Evolutionary conservation across 2,797 vertebrate genomes (phyloP).

Genomic region (Eulemur albifrons): DNA sequence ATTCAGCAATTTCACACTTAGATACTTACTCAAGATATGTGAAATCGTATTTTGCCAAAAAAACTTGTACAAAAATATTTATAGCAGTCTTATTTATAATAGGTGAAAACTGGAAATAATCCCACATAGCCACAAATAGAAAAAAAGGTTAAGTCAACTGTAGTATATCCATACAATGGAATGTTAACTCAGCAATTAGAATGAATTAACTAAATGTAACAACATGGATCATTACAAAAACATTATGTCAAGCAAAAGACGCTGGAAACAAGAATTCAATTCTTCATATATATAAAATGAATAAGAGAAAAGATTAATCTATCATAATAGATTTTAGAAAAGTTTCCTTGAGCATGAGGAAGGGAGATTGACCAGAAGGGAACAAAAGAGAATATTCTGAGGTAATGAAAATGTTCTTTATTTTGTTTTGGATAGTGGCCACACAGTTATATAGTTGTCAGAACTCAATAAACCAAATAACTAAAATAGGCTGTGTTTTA

Average conservation of each 20-base stretch:
- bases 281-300: not conserved
- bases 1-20: not conserved
- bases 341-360: not conserved
- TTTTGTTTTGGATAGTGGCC: not conserved
- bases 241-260: not conserved
- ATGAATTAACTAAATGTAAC: not conserved
- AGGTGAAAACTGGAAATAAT: not conserved
- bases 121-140: not conserved
- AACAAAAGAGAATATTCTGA: not conserved
- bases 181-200: not conserved
- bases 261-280: not conserved
- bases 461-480: not conserved
- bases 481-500: not conserved
- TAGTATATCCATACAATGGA: not conserved
- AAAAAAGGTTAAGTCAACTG: not conserved
- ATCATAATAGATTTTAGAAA: not conserved
- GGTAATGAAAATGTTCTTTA: not conserved
- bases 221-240: not conserved
- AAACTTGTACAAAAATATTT: not conserved
- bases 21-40: not conserved
- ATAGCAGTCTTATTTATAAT: not conserved
- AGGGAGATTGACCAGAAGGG: not conserved
- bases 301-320: not conserved
- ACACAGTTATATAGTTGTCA: not conserved
- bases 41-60: not conserved